These are phyloP conservation scores for Apodemus agrarius DNA, from an alignment of 2,797 vertebrate species.

Conservation along the genomic window DNA sequence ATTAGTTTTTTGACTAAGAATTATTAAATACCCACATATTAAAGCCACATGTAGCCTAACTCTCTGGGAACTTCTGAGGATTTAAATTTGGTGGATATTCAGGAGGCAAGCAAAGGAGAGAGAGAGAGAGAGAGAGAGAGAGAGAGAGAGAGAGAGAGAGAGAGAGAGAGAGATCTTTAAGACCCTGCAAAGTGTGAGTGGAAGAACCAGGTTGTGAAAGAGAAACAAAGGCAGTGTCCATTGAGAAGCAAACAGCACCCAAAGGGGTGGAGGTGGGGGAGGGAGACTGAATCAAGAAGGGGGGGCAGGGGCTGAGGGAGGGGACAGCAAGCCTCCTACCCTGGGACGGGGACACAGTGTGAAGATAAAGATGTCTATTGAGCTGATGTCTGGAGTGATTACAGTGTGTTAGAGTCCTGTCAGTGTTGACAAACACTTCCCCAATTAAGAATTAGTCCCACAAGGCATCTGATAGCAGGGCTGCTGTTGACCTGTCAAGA, in stretches of 20 bases:
- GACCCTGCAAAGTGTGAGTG: neutral
- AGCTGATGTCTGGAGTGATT: conserved; percentile 84
- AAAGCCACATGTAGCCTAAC: conserved; percentile 10
- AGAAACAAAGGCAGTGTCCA: conserved; percentile 40
- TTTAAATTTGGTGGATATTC: conserved; percentile 24
- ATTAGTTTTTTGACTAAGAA: conserved; percentile 1
- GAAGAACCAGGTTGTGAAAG: neutral
- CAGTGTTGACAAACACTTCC: conserved; percentile 87
- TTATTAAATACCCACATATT: neutral
- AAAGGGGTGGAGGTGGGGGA: neutral
- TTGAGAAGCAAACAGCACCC: neutral
- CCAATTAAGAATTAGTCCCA: conserved; percentile 89
- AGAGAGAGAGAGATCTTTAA: neutral
- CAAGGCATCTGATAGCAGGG: conserved; percentile 85
- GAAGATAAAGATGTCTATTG: conserved; percentile 88
- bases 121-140: neutral
- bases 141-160: neutral
- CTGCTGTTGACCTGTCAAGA: conserved; percentile 83
- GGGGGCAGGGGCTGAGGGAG: conserved; percentile 28
- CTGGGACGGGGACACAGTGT: conserved; percentile 65
- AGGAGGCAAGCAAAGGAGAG: neutral
- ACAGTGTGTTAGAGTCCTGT: conserved; percentile 84
- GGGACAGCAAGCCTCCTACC: conserved; percentile 12
- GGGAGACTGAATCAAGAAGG: conserved; percentile 50
- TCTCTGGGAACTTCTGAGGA: conserved; percentile 41